A percentile compares a stretch with the other conserved stretches of the same genome.
phyloP scores from a whole-genome alignment of 2,888 invertebrate species.

The Acheta domesticus region DNA sequence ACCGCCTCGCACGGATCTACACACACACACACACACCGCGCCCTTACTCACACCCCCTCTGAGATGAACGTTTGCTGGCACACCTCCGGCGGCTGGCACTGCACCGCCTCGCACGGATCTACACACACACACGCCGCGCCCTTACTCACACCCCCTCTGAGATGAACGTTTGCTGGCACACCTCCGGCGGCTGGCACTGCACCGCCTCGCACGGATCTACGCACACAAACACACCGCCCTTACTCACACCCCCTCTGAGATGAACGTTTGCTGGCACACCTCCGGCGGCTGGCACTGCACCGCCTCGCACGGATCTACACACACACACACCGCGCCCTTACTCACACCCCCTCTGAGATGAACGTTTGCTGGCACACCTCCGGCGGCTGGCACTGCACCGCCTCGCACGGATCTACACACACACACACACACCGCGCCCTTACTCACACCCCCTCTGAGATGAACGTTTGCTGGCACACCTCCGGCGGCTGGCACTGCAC shows the following conservation, averaged over 20 bases:
- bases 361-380: slow-evolving; percentile 81
- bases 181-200: slow-evolving; percentile 72
- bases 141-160: slow-evolving; percentile 1
- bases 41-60: background rate
- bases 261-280: slow-evolving; percentile 78
- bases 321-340: slow-evolving; percentile 41
- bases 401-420: slow-evolving; percentile 77
- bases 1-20: slow-evolving; percentile 82
- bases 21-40: slow-evolving; percentile 41
- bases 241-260: slow-evolving; percentile 19
- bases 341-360: no score
- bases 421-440: slow-evolving; percentile 32
- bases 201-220: slow-evolving; percentile 82
- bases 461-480: slow-evolving; percentile 78
- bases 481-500: slow-evolving; percentile 74
- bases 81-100: slow-evolving; percentile 73
- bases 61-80: no score
- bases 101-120: slow-evolving; percentile 82
- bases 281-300: slow-evolving; percentile 74
- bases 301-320: slow-evolving; percentile 77
- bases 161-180: no score
- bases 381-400: slow-evolving; percentile 70
- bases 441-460: slow-evolving; percentile 19
- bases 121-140: slow-evolving; percentile 43
- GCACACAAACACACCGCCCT: slow-evolving; percentile 41